Conservation (phyloP, 2,888 invertebrate species). For the Silvanus unidentatus region DNA sequence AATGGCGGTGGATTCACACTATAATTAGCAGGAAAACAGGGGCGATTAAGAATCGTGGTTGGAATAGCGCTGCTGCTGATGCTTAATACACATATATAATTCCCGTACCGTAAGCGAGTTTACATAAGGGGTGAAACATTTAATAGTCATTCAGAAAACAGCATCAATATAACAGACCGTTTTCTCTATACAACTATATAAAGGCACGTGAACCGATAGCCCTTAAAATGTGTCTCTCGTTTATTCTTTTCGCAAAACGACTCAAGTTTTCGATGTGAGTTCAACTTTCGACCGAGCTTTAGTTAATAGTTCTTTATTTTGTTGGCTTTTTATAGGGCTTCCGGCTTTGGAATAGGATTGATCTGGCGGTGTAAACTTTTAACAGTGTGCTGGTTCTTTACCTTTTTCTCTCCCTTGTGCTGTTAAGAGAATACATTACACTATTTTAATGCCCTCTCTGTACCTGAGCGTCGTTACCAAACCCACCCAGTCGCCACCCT, state of each 20-base stretch:
- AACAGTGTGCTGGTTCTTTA: constrained; percentile 13
- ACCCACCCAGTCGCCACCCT: too few species aligned
- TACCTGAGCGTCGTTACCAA: too few species aligned
- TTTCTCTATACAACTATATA: too few species aligned
- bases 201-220: too few species aligned
- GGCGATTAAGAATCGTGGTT: constrained; percentile 29
- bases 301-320: constrained; percentile 40
- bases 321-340: constrained; percentile 34
- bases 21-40: constrained; percentile 32
- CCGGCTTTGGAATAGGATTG: constrained; percentile 29
- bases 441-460: too few species aligned
- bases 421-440: too few species aligned
- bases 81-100: too few species aligned
- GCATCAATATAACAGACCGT: too few species aligned
- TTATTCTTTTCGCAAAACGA: constrained; percentile 13
- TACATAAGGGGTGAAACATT: too few species aligned
- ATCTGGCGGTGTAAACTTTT: constrained; percentile 34
- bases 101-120: too few species aligned
- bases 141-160: too few species aligned
- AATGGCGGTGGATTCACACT: constrained; percentile 27
- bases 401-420: background rate
- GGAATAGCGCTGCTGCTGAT: constrained; percentile 1
- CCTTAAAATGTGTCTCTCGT: too few species aligned
- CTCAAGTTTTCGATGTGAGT: constrained; percentile 28
- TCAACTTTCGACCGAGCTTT: constrained; percentile 36